Percentiles rank a stretch among this genome's conserved stretches.
phyloP scores from a whole-genome alignment of 2,113 vertebrate genomes.

The Oncorhynchus gorbuscha region DNA sequence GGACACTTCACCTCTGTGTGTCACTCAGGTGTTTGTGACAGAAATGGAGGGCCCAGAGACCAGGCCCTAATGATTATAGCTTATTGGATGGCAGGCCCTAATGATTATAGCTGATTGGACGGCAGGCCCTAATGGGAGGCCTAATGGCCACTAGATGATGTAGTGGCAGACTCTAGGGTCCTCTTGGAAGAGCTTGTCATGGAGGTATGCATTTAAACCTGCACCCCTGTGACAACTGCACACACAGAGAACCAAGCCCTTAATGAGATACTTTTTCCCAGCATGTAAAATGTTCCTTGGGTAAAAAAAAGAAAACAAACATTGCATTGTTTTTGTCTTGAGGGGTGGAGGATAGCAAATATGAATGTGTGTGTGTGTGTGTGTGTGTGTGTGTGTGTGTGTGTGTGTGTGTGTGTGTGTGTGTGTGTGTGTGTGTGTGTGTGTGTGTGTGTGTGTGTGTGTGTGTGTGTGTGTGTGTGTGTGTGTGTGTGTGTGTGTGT shows the following conservation, averaged over 20 bases:
- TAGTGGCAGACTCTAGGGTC: not conserved
- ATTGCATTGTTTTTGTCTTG: not conserved
- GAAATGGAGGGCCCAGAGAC: not conserved
- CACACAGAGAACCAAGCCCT: conserved; percentile 1
- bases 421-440: too few species aligned
- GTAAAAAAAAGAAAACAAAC: conserved; percentile 5
- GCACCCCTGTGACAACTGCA: not conserved
- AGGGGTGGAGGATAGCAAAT: not conserved
- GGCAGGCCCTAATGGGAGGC: not conserved
- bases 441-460: too few species aligned
- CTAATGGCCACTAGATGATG: conserved; percentile 14
- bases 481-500: not conserved
- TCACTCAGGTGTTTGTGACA: conserved; percentile 11
- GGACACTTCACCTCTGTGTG: conserved; percentile 2
- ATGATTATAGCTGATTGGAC: not conserved
- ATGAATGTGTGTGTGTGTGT: not conserved
- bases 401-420: too few species aligned
- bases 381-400: not conserved
- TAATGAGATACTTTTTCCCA: conserved; percentile 17
- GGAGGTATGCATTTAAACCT: not conserved
- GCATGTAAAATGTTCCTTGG: not conserved
- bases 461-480: not conserved
- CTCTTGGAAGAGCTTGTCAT: not conserved
- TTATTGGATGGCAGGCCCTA: not conserved
- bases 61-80: too few species aligned